These are phyloP conservation scores for Australoheros facetus DNA, from an alignment of 2,797 vertebrate species.

Conservation along the genomic window DNA sequence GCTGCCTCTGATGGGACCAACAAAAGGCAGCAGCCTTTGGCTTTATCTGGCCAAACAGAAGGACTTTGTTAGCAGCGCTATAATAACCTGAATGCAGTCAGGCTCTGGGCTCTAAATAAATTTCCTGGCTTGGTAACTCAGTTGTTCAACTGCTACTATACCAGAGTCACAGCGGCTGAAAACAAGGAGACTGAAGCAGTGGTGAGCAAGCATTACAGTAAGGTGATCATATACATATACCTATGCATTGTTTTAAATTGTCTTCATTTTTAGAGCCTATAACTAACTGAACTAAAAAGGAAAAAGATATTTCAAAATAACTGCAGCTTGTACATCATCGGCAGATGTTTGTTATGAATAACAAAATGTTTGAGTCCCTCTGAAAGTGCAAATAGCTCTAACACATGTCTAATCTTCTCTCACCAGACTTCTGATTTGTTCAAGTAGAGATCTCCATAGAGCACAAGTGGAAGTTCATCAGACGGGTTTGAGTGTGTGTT, in stretches of 20 bases:
- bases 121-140: constrained; percentile 61
- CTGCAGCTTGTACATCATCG: background rate
- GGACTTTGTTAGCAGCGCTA: constrained; percentile 64
- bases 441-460: background rate
- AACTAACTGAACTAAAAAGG: no score
- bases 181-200: constrained; percentile 17
- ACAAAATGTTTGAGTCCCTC: background rate
- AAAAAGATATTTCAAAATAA: no score
- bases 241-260: background rate
- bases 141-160: constrained; percentile 57
- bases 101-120: constrained; percentile 66
- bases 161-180: constrained; percentile 15
- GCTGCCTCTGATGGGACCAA: constrained; percentile 51
- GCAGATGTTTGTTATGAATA: background rate
- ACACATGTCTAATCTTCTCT: background rate
- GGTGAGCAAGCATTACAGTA: background rate
- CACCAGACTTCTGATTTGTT: background rate
- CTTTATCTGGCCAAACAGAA: constrained; percentile 66
- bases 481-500: background rate
- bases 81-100: constrained; percentile 67
- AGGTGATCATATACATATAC: background rate
- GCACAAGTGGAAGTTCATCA: background rate
- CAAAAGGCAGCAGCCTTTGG: constrained; percentile 54
- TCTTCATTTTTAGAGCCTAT: no score
- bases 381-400: background rate